These are phyloP conservation scores for Cotesia vestalis DNA, from an alignment of 1,140 invertebrate genomes.

Conservation along the genomic window DNA sequence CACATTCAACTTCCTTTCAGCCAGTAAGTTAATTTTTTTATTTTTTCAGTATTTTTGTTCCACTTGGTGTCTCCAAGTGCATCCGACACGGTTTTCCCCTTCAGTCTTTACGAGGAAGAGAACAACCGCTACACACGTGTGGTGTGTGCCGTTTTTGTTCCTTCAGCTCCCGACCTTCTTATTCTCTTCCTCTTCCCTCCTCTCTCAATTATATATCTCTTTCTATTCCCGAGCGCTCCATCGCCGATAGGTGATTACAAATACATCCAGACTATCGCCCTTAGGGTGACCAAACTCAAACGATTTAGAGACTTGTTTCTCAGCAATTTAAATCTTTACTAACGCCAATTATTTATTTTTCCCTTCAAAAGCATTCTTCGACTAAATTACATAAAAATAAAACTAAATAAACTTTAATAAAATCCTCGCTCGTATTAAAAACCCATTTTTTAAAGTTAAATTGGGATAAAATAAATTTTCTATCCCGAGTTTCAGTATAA, in stretches of 20 bases:
- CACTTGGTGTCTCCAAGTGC: conserved; percentile 15
- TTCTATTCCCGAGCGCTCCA: neutral
- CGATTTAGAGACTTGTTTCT: too few species aligned
- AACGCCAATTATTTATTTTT: too few species aligned
- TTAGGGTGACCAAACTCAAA: too few species aligned
- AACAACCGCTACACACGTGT: conserved; percentile 25
- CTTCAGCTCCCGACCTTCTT: conserved; percentile 25
- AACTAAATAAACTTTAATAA: too few species aligned
- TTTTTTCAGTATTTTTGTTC: conserved; percentile 24
- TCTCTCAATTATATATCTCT: neutral
- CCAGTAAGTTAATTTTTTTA: neutral
- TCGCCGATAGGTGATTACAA: too few species aligned
- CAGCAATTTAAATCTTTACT: too few species aligned
- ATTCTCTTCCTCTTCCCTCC: conserved; percentile 13
- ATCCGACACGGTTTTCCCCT: conserved; percentile 34
- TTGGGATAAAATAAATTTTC: neutral
- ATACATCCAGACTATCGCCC: too few species aligned
- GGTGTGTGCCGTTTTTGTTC: conserved; percentile 7
- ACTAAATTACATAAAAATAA: too few species aligned
- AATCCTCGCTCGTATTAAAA: too few species aligned
- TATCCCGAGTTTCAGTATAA: neutral
- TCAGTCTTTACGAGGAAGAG: conserved; percentile 13
- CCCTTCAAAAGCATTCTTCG: too few species aligned
- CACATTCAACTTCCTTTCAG: too few species aligned
- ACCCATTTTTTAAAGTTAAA: neutral